A percentile compares a stretch with the other conserved stretches of the same genome.
phyloP scores from a whole-genome alignment of 1,140 invertebrate species.

The Dendrolimus punctatus region DNA sequence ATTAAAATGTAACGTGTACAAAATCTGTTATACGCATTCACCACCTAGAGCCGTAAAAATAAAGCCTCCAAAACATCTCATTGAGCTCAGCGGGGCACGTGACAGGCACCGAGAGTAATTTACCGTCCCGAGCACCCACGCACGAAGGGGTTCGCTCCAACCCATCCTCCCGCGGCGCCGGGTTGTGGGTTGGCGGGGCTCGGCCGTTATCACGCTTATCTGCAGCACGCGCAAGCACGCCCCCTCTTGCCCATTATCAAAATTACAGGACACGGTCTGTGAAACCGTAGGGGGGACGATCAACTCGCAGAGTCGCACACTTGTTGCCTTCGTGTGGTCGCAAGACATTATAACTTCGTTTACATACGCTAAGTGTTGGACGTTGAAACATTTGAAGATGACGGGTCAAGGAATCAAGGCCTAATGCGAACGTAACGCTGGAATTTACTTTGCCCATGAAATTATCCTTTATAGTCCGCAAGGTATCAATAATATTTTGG shows the following conservation, averaged over 20 bases:
- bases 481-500: no score
- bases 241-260: constrained; percentile 40
- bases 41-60: constrained; percentile 6
- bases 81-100: constrained; percentile 10
- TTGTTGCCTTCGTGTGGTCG: no score
- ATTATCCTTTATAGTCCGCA: no score
- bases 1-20: constrained; percentile 20
- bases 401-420: no score
- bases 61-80: constrained; percentile 9
- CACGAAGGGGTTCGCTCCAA: constrained; percentile 16
- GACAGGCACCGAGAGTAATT: constrained; percentile 21
- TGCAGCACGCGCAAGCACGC: constrained; percentile 16
- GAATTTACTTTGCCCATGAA: no score
- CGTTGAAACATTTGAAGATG: no score
- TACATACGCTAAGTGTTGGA: no score
- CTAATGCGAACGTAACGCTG: no score
- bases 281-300: constrained; percentile 10
- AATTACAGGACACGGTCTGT: constrained; percentile 36
- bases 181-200: constrained; percentile 10
- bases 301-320: no score
- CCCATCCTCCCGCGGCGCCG: constrained; percentile 11
- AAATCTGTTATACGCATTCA: constrained; percentile 8
- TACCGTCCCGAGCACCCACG: constrained; percentile 19
- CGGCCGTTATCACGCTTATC: constrained; percentile 36
- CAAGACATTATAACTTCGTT: no score